phyloP scores from a whole-genome alignment of 2,113 vertebrate genomes.

The Eretmochelys imbricata region DNA sequence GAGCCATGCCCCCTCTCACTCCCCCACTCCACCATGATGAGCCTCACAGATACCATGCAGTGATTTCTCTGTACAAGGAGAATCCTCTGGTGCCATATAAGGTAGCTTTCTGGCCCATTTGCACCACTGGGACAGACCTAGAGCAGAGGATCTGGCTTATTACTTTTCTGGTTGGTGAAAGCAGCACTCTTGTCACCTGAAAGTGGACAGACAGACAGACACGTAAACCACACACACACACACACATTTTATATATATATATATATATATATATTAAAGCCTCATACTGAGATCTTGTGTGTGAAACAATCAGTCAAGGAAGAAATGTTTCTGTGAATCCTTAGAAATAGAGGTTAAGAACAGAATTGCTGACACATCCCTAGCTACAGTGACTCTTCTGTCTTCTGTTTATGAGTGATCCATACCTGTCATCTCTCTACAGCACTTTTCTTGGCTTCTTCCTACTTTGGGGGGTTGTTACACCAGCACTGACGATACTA shows the following conservation, averaged over 20 bases:
- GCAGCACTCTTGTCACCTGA: background rate
- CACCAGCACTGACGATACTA: no score
- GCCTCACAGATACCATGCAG: no score
- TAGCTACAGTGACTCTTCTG: background rate
- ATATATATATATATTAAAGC: background rate
- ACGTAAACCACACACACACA: background rate
- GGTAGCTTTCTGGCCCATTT: background rate
- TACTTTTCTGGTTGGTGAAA: background rate
- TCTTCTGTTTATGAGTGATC: background rate
- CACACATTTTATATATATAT: no score
- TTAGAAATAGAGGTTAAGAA: background rate
- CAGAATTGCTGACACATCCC: background rate
- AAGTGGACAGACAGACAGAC: background rate
- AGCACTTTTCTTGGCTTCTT: background rate
- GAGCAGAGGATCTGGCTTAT: background rate
- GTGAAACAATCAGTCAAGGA: background rate
- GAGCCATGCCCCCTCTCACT: background rate
- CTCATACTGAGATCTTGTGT: background rate
- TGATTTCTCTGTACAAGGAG: background rate
- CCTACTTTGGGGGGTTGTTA: background rate
- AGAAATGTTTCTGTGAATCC: background rate
- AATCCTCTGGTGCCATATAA: background rate
- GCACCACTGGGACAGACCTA: background rate
- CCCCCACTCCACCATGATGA: background rate
- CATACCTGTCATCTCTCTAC: background rate